A percentile compares a stretch with the other conserved stretches of the same genome.
phyloP scores from a whole-genome alignment of 2,888 invertebrate genomes.

The Agriopis leucophaearia region DNA sequence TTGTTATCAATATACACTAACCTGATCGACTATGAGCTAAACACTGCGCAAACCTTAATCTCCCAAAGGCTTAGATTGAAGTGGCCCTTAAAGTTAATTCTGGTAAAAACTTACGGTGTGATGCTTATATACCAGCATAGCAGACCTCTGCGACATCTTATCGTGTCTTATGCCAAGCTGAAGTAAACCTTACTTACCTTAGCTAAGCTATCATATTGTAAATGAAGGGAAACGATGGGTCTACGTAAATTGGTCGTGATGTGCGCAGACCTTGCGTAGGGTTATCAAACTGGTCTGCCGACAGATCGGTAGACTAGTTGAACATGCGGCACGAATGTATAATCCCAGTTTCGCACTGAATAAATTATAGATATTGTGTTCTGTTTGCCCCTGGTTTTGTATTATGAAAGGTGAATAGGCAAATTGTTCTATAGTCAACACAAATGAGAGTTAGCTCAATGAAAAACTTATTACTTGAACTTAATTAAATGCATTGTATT shows the following conservation, averaged over 20 bases:
- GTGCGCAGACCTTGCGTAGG: constrained; percentile 56
- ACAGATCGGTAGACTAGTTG: constrained; percentile 59
- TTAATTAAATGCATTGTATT: no score
- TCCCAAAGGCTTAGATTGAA: constrained; percentile 78
- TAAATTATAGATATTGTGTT: constrained; percentile 66
- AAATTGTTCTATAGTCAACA: constrained; percentile 4
- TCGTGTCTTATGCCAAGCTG: constrained; percentile 33
- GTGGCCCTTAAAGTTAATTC: constrained; percentile 82
- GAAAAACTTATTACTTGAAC: neutral
- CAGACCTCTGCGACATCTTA: constrained; percentile 50
- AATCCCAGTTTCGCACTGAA: constrained; percentile 69
- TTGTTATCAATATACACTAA: neutral
- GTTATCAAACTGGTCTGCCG: constrained; percentile 55
- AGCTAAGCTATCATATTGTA: constrained; percentile 33
- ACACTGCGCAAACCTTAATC: constrained; percentile 73
- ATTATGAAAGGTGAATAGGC: constrained; percentile 51
- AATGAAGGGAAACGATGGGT: constrained; percentile 52
- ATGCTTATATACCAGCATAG: constrained; percentile 54
- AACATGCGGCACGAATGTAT: constrained; percentile 62
- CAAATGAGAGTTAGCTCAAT: neutral
- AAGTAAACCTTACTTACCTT: neutral
- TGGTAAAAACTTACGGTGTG: constrained; percentile 81
- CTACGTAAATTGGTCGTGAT: constrained; percentile 57
- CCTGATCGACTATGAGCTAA: constrained; percentile 8
- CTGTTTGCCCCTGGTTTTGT: constrained; percentile 59